Evolutionary conservation across 2,797 vertebrate species (phyloP).

Genomic region (Hypotaenidia okinawae): DNA sequence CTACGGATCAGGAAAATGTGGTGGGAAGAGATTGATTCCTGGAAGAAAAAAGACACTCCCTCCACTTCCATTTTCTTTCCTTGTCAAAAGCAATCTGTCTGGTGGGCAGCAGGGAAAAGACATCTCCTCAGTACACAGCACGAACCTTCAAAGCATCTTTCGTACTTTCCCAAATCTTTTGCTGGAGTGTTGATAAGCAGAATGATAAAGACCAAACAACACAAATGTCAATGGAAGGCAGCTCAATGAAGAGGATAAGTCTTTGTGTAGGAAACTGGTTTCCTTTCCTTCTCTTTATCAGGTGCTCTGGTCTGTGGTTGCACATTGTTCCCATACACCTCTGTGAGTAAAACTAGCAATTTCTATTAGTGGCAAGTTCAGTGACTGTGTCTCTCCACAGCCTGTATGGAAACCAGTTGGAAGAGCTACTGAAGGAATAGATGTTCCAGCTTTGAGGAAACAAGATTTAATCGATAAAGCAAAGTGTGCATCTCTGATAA

Average conservation of each 20-base stretch:
- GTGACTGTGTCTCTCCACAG: fast-evolving
- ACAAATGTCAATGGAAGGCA: background rate
- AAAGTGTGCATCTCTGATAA: background rate
- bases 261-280: fast-evolving
- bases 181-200: background rate
- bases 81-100: background rate
- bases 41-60: background rate
- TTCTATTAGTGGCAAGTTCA: background rate
- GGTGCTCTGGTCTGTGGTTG: background rate
- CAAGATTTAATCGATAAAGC: background rate
- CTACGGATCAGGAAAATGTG: background rate
- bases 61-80: background rate
- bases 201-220: background rate
- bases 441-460: background rate
- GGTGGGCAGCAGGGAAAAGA: background rate
- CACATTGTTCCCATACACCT: background rate
- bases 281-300: background rate
- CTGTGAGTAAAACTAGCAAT: fast-evolving
- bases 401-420: background rate
- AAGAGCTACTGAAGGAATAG: background rate
- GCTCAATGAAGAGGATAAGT: background rate
- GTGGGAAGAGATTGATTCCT: background rate
- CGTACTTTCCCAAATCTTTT: background rate
- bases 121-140: background rate
- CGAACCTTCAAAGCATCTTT: background rate